These are phyloP conservation scores for Scolanthus callimorphus DNA, from an alignment of 92 coral and sea anemone species.

Conservation along the genomic window DNA sequence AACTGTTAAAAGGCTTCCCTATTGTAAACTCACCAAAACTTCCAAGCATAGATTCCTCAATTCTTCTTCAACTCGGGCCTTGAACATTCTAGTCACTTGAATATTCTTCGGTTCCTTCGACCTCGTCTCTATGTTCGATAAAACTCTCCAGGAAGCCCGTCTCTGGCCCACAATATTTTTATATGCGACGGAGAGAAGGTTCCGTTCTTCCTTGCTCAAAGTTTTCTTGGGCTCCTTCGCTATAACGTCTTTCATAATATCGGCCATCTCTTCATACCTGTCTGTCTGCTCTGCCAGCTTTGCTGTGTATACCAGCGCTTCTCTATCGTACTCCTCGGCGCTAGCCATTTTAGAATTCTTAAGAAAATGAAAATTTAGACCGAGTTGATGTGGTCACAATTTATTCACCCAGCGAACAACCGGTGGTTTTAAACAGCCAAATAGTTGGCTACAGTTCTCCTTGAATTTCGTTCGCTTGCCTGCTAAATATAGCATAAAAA, in stretches of 20 bases:
- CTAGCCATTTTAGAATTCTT: no score
- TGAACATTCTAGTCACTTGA: slow-evolving; percentile 20
- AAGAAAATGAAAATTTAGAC: no score
- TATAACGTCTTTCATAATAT: slow-evolving; percentile 66
- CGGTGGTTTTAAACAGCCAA: no score
- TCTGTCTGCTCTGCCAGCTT: slow-evolving; percentile 84
- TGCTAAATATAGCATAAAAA: no score
- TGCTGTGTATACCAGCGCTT: slow-evolving; percentile 52
- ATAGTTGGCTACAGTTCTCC: no score
- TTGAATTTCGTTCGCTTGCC: no score
- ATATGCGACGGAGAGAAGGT: slow-evolving; percentile 83
- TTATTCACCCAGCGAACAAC: no score
- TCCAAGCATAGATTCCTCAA: slow-evolving; percentile 43
- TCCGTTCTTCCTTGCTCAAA: slow-evolving; percentile 70
- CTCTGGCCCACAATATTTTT: slow-evolving; percentile 90
- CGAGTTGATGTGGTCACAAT: no score
- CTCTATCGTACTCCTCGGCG: no score
- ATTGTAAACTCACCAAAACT: slow-evolving; percentile 68
- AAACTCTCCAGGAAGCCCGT: slow-evolving; percentile 89
- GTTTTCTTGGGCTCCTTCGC: slow-evolving; percentile 15
- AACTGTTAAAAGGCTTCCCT: no score
- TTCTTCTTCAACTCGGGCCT: slow-evolving; percentile 44
- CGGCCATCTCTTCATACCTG: slow-evolving; percentile 89
- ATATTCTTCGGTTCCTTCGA: slow-evolving; percentile 18
- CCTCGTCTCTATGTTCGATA: slow-evolving; percentile 63